Conservation (phyloP, 2,797 vertebrate species). For the Adelosebastes latens region DNA sequence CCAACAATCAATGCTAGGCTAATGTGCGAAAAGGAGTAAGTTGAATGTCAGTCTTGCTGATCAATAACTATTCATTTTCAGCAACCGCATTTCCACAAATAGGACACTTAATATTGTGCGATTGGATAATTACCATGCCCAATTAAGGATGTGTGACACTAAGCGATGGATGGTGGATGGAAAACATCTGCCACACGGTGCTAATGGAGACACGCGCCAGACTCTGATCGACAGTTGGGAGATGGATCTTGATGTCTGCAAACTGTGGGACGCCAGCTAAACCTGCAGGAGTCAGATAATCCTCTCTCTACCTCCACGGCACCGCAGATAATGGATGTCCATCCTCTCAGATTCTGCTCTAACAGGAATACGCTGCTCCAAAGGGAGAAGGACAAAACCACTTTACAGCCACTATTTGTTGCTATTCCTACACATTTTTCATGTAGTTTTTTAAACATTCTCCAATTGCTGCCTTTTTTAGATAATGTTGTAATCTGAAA, state of each 20-base stretch:
- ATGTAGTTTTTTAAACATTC: not conserved
- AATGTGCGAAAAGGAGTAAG: slow-evolving; percentile 87
- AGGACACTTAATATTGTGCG: slow-evolving; percentile 88
- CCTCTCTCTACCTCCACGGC: slow-evolving; percentile 62
- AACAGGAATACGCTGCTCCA: slow-evolving; percentile 51
- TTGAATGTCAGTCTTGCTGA: slow-evolving; percentile 86
- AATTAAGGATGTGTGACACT: slow-evolving; percentile 90
- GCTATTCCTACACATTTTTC: slow-evolving; percentile 10
- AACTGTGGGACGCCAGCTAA: slow-evolving; percentile 71
- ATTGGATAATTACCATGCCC: slow-evolving; percentile 91
- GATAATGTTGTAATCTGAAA: not conserved
- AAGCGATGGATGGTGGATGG: slow-evolving; percentile 78
- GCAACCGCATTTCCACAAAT: slow-evolving; percentile 88
- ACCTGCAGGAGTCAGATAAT: slow-evolving; percentile 78
- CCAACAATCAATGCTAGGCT: slow-evolving; percentile 88
- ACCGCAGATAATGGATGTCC: slow-evolving; percentile 74
- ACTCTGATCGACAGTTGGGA: slow-evolving; percentile 72
- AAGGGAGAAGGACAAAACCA: slow-evolving; percentile 37
- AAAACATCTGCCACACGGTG: slow-evolving; percentile 76
- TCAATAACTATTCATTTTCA: slow-evolving; percentile 95
- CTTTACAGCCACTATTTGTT: slow-evolving; percentile 21
- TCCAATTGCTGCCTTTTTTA: slow-evolving; percentile 11
- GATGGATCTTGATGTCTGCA: slow-evolving; percentile 79
- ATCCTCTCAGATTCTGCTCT: slow-evolving; percentile 60
- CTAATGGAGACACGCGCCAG: slow-evolving; percentile 81